Conservation (phyloP, 1,140 invertebrate genomes). For the Psix sp. region DNA sequence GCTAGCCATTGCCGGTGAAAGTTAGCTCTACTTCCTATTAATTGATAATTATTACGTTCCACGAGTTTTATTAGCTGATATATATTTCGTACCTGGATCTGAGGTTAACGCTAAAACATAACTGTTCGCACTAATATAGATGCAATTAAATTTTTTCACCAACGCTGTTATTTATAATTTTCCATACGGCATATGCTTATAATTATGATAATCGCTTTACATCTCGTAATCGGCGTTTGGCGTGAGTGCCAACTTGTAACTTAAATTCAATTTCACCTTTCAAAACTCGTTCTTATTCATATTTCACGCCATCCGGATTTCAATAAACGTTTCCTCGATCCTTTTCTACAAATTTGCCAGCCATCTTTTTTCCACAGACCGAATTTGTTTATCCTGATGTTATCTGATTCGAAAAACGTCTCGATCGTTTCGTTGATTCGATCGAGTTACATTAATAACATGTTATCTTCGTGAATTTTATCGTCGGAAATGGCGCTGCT, state of each 20-base stretch:
- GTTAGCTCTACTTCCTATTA: constrained; percentile 21
- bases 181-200: constrained; percentile 6
- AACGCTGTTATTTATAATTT: constrained; percentile 27
- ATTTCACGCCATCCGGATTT: constrained; percentile 18
- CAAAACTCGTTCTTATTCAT: constrained; percentile 28
- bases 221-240: not conserved
- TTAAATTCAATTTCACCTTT: constrained; percentile 44
- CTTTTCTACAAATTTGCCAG: constrained; percentile 28
- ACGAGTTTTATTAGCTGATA: constrained; percentile 38
- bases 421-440: constrained; percentile 6
- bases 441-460: constrained; percentile 8
- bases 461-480: constrained; percentile 10
- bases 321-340: constrained; percentile 13
- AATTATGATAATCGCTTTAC: constrained; percentile 40
- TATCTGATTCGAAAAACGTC: too few relatives aligned
- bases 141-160: constrained; percentile 22
- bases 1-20: constrained; percentile 35
- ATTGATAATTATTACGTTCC: constrained; percentile 43
- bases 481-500: not conserved
- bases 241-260: constrained; percentile 13
- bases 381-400: too few relatives aligned
- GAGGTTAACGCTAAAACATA: constrained; percentile 4
- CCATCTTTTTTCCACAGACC: not conserved
- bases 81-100: constrained; percentile 16
- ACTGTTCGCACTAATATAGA: constrained; percentile 25